Conservation (phyloP, 2,113 vertebrate genomes). For the Stictonetta naevosa region DNA sequence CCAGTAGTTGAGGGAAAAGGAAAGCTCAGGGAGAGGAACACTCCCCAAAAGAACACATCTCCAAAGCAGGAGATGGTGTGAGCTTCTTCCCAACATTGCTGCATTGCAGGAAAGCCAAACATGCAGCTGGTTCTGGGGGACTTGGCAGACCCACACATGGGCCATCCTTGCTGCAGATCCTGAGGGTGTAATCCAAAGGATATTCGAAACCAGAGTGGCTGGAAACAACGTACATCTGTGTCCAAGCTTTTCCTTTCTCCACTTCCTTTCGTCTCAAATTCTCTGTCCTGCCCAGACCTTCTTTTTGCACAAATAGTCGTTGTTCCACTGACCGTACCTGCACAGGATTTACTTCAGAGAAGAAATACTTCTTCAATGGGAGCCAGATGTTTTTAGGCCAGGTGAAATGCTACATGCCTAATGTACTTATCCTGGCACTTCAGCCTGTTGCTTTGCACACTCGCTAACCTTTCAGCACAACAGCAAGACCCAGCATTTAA, state of each 20-base stretch:
- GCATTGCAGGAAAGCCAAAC: background rate
- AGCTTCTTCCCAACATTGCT: background rate
- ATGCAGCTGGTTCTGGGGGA: background rate
- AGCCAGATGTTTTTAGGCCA: background rate
- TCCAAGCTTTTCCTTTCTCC: background rate
- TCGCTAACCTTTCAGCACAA: background rate
- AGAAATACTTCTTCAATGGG: background rate
- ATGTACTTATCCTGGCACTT: background rate
- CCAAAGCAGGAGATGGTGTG: fast-evolving
- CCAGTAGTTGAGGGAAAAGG: background rate
- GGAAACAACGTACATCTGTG: background rate
- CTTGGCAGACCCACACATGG: background rate
- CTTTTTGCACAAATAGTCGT: background rate
- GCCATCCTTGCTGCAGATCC: background rate
- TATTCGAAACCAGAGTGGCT: background rate
- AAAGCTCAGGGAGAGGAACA: background rate
- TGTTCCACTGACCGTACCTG: background rate
- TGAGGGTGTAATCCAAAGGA: background rate
- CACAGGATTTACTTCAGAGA: background rate
- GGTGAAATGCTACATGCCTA: background rate
- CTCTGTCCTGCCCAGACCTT: background rate
- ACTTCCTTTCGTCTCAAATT: background rate
- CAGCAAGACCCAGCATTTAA: background rate
- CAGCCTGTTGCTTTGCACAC: background rate
- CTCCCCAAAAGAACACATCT: too few species aligned